Base-by-base conservation (phyloP, 2,113 vertebrate species). In the Apodemus speciosus region DNA sequence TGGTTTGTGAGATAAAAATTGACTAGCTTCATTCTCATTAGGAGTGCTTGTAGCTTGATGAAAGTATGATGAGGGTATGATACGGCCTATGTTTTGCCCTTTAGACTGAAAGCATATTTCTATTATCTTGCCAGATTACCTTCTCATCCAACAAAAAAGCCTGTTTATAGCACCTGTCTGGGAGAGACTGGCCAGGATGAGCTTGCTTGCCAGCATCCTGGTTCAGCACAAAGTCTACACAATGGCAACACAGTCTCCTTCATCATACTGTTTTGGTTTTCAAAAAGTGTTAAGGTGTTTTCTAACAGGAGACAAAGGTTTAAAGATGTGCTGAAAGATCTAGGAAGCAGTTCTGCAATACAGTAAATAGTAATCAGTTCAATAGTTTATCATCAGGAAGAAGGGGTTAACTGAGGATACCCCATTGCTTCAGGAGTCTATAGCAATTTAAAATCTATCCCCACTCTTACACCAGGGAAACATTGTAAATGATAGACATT, bases 271-370 rank as follows among this genome's bases (percentile, higher is more conserved):
- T 66, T 96, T 93, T 56, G 15, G 32, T 64, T 84, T 66, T 84
- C 21, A 21, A 35, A 16, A 60, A 27, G 35, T 32, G 27, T 93
- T 90, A 46, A 75, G 49, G 9, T 90, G 94, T 46, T 90, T 46
- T 91, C 56, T 93, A 93, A 93, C 85, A 66, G 93, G 95, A 38
- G 30, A 51, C 53, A 94, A 92, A n/a, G 15, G n/a, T 76, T 85
- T n/a, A 40, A 71, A 56, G 87, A 90, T 75, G n/a, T 15, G 32
- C 56, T 21, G 51, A 76, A n/a, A 90, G 83, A 76, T 27, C 18
- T 40, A 84, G 86, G 71, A 91, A 96, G 60, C 64, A 71, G 38
- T 89, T 93, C 88, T 81, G 77, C 2, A 51, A 32, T 80, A n/a
- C 8, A 30, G n/a, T 79, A 92, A 92, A 77, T 69, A 86, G 35